A percentile compares a stretch with the other conserved stretches of the same genome.
Evolutionary conservation across 2,797 vertebrate species (phyloP).

Genomic region (Halcyon leucocephala): DNA sequence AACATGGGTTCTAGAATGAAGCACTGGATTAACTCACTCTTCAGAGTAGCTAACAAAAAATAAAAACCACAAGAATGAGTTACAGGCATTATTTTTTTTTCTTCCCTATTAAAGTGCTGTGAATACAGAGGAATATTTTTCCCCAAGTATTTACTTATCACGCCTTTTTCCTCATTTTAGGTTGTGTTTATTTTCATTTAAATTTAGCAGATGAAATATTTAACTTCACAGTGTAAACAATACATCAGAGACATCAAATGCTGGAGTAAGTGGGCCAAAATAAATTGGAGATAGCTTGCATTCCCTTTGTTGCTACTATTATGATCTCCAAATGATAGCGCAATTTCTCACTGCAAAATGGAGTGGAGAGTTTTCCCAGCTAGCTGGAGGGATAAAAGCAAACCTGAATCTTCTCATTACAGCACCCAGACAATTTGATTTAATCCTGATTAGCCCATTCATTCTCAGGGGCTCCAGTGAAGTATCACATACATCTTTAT

Average conservation of each 20-base stretch:
- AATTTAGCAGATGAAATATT: conserved; percentile 27
- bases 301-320: not conserved
- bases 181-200: conserved; percentile 39
- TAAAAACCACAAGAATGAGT: not conserved
- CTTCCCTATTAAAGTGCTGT: not conserved
- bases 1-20: not conserved
- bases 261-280: conserved; percentile 18
- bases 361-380: not conserved
- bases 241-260: conserved; percentile 10
- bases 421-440: conserved; percentile 31
- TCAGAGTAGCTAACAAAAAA: not conserved
- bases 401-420: not conserved
- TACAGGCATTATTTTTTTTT: not conserved
- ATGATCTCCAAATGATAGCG: not conserved
- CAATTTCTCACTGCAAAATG: not conserved
- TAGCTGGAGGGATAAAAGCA: not conserved
- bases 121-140: not conserved
- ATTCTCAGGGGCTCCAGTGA: conserved; percentile 14
- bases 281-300: not conserved
- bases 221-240: conserved; percentile 21
- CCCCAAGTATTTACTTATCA: conserved; percentile 10
- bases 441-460: conserved; percentile 14
- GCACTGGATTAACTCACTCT: not conserved
- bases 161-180: not conserved
- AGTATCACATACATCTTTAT: conserved; percentile 1